Evolutionary conservation across 2,888 invertebrate species (phyloP).

Genomic region (Hydrotaea cyrtoneurina): DNA sequence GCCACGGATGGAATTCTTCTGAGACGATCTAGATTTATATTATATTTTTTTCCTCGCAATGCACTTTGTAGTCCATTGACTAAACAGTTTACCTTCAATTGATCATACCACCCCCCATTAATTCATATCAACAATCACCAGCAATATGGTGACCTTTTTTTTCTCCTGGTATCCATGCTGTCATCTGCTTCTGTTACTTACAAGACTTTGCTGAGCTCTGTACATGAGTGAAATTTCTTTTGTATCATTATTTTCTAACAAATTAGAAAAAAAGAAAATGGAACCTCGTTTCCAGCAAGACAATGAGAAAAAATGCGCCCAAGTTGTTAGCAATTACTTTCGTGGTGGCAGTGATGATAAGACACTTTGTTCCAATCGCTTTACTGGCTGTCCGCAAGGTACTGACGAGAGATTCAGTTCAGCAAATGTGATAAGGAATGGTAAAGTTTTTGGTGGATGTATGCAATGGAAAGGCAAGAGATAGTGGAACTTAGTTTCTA

Average conservation of each 20-base stretch:
- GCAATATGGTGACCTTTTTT: conserved; percentile 51
- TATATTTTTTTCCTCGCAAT: no score
- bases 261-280: conserved; percentile 52
- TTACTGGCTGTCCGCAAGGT: conserved; percentile 14
- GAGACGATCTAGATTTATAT: no score
- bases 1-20: no score
- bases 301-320: conserved; percentile 40
- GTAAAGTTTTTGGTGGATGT: not conserved
- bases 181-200: conserved; percentile 42
- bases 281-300: conserved; percentile 44
- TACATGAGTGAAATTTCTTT: conserved; percentile 54
- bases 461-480: conserved; percentile 1
- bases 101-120: not conserved
- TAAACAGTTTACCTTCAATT: no score
- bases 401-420: conserved; percentile 60
- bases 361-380: conserved; percentile 29
- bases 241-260: conserved; percentile 59
- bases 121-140: conserved; percentile 50
- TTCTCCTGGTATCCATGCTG: conserved; percentile 37
- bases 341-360: conserved; percentile 42
- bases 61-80: no score
- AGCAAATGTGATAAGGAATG: conserved; percentile 34
- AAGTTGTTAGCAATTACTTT: conserved; percentile 57
- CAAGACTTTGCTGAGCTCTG: conserved; percentile 36
- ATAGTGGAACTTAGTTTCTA: conserved; percentile 54